Base-by-base conservation (phyloP, 1,140 invertebrate genomes). In the Macrosteles quadrilineatus region DNA sequence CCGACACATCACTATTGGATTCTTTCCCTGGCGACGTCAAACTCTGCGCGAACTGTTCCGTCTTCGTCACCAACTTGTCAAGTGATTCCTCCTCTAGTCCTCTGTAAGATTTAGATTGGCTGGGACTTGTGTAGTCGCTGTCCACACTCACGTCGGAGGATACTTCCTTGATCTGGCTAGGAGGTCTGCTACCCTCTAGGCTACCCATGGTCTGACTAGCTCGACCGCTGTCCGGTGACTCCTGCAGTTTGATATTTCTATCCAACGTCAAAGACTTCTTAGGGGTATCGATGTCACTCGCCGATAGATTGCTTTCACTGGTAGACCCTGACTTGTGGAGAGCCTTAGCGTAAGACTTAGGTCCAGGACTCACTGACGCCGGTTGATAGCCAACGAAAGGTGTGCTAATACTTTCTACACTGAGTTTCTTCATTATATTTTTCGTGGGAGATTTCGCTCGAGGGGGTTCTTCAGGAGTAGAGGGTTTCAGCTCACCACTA, bases 371-470 rank as follows among this genome's bases (percentile, higher is more conserved):
- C 23, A 59, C 83, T 74, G 82, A 84, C 69, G 82, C 81, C 53
- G 83, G 81, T 59, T 68, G 82, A 83, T 84, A 63, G 76, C 72
- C 70, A 75, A 73, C 36, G 80, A 71, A 66, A 19, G 21, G 29
- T 14, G 40, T 12, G 32, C 67, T 36, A 30, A 69, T 27, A 12
- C 12, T 30, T 59, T 59, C 55, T 6, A 59, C 55, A n/a, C 55
- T 59, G n/a, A 59, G 55, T 59, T 30, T 59, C 23, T 59, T 59
- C 21, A 30, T 59, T n/a, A 29, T 4, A 25, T 23, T 23, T 29
- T 59, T 59, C 6, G 47, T 50, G 2, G 55, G 55, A 6, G 55
- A 25, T 9, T 25, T 25, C 25, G 12, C 55, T n/a, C 21, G 4
- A 4, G 55, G 12, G 6, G 17, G 17, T 50, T 50, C 47, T 14